Percentiles rank a stretch among this genome's conserved stretches.
These are phyloP conservation scores for Cyprinus carpio DNA, from an alignment of 2,113 vertebrate genomes.

Conservation along the genomic window DNA sequence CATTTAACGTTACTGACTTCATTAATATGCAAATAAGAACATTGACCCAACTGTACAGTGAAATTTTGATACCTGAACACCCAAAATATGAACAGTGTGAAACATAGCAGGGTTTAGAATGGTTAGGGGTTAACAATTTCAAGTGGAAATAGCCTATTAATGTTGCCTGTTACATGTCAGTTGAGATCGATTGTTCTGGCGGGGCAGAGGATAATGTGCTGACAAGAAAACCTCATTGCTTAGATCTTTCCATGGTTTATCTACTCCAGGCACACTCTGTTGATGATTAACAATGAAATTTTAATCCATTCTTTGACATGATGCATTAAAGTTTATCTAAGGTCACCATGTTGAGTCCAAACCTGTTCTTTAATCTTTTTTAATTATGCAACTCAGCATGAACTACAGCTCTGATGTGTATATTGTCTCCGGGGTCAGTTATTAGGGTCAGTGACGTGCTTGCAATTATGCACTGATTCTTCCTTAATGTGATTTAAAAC, in stretches of 20 bases:
- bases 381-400: neutral
- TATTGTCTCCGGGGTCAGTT: neutral
- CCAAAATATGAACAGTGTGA: neutral
- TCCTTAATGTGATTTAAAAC: neutral
- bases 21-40: slow-evolving; percentile 6
- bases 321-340: neutral
- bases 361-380: slow-evolving; percentile 10
- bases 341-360: slow-evolving; percentile 3
- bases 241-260: neutral
- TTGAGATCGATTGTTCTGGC: neutral
- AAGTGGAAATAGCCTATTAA: neutral
- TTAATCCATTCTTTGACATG: neutral
- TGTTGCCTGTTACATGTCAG: neutral
- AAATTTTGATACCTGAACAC: neutral
- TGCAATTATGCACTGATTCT: neutral
- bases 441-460: neutral
- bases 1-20: neutral
- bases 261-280: neutral
- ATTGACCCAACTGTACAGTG: neutral
- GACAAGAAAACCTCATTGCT: neutral
- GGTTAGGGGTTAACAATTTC: neutral
- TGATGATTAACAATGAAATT: slow-evolving; percentile 3
- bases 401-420: neutral
- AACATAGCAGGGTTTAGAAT: neutral
- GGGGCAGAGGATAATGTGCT: neutral